Evolutionary conservation across 2,888 invertebrate genomes (phyloP).

Genomic region (Melitaea athalia): DNA sequence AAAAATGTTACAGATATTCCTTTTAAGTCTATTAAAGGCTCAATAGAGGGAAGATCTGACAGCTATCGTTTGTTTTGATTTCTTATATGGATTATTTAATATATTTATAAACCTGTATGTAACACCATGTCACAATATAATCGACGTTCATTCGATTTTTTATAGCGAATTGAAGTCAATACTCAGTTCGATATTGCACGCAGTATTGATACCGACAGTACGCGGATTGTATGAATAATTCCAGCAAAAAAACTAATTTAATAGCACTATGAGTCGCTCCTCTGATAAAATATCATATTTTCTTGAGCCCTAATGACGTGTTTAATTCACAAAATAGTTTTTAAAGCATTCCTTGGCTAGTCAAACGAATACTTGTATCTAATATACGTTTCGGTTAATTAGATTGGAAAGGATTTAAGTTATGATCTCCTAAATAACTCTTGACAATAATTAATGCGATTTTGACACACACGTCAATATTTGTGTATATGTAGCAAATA

Average conservation of each 20-base stretch:
- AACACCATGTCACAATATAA: neutral
- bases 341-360: conserved; percentile 50
- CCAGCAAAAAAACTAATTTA: conserved; percentile 50
- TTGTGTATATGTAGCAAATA: neutral
- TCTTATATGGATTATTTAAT: neutral
- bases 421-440: conserved; percentile 33
- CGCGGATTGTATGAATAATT: conserved; percentile 57
- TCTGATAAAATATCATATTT: conserved; percentile 66
- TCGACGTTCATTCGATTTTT: neutral
- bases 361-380: conserved; percentile 43
- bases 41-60: conserved; percentile 3
- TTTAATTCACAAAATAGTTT: conserved; percentile 58
- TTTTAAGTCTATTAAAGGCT: conserved; percentile 6
- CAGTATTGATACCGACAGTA: conserved; percentile 15
- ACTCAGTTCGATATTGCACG: neutral
- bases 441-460: conserved; percentile 13
- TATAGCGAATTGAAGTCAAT: neutral
- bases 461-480: neutral
- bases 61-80: neutral
- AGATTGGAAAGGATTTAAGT: conserved; percentile 47
- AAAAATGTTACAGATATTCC: conserved; percentile 14
- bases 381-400: conserved; percentile 47
- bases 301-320: conserved; percentile 62
- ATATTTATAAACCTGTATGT: conserved; percentile 8
- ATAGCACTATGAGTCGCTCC: conserved; percentile 43